Evolutionary conservation across 1,140 invertebrate species (phyloP), one percentile per base, ranked within the genome.

Genomic region (Trypoxylus dichotomus): DNA sequence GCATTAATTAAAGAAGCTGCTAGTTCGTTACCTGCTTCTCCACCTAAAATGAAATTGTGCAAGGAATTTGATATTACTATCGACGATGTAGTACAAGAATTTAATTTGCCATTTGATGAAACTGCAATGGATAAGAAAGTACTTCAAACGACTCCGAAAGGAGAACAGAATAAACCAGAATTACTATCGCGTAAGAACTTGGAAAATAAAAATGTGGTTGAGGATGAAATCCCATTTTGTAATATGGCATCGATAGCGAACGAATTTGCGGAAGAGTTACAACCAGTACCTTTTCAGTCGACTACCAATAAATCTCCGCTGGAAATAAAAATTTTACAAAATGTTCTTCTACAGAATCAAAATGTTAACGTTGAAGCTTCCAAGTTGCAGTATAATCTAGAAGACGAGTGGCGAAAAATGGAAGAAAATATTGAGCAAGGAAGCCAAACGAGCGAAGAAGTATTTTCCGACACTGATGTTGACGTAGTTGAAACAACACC

Each of bases 401-500:
- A 73, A 41, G 71, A 73, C 8, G 71, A 73, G 11, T 37, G 27
- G 79, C 42, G 21, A 77, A 29, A 75, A 43, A 15, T 29, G 75
- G 37, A 73, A 41, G 29, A 63, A 54, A 15, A 3, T 6, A 37
- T 6, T 74, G 72, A 42, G 41, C 27, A 10, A 19, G 27, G 15
- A 13, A 75, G 76, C 47, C 47, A 19, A 1, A 77, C 15, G 60
- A 77, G 79, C 41, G 77, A 82, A 29, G 79, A 81, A 74, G 68
- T 81, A 58, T 79, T 81, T 73, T 79, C 77, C n/a, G 82, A 84
- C 58, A 79, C 76, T n/a, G 82, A 84, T 79, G 79, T 78, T 41
- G 81, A 82, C 72, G 54, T 83, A 27, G 78, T 83, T 8, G 82
- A 84, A 77, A 80, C 80, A 10, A 84, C 83, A 15, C 83, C 83